A percentile compares a stretch with the other conserved stretches of the same genome.
Conservation (phyloP, 2,888 invertebrate species). For the Gymnosoma rotundatum region DNA sequence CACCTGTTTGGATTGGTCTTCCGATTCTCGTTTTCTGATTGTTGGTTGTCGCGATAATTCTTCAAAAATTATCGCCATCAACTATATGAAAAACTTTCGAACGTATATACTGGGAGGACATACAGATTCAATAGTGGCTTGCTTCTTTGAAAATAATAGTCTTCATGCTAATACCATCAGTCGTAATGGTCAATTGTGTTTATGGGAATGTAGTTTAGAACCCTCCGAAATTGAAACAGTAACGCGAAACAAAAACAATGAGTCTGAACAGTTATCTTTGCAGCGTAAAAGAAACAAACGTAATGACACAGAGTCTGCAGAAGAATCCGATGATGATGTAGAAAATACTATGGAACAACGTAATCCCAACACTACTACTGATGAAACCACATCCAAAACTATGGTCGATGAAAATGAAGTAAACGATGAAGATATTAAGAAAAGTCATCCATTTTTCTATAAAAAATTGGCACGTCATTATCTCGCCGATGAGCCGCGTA, state of each 20-base stretch:
- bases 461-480: slow-evolving; percentile 89
- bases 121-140: slow-evolving; percentile 91
- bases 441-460: slow-evolving; percentile 84
- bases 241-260: not conserved
- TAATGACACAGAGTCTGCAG: slow-evolving; percentile 82
- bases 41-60: slow-evolving; percentile 95
- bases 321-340: slow-evolving; percentile 88
- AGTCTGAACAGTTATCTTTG: not conserved
- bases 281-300: slow-evolving; percentile 56
- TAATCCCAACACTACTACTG: slow-evolving; percentile 37
- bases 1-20: slow-evolving; percentile 95
- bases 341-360: slow-evolving; percentile 76
- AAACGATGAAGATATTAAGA: slow-evolving; percentile 79
- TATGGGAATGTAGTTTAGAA: slow-evolving; percentile 93
- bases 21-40: slow-evolving; percentile 94
- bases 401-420: slow-evolving; percentile 82
- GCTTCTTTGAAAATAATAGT: slow-evolving; percentile 93
- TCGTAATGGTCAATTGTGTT: slow-evolving; percentile 88
- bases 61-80: slow-evolving; percentile 91
- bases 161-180: slow-evolving; percentile 93
- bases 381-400: slow-evolving; percentile 53
- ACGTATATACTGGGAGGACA: slow-evolving; percentile 92
- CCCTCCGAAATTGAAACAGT: slow-evolving; percentile 85
- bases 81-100: slow-evolving; percentile 89
- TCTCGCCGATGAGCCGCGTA: slow-evolving; percentile 87